Conservation (phyloP, 2,888 invertebrate species). For the Synergus itoensis region DNA sequence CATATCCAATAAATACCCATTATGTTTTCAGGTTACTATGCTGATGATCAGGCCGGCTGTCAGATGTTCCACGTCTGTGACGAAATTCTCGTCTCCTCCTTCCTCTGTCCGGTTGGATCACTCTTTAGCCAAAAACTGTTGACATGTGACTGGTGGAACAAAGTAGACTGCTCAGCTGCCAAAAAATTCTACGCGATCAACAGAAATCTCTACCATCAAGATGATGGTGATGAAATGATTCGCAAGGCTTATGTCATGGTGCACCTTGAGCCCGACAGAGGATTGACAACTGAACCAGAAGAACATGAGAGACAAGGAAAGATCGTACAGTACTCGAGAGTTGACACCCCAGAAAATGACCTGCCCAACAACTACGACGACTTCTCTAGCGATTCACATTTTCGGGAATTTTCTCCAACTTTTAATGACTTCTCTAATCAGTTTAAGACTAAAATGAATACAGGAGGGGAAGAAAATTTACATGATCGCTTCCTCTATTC, state of each 20-base stretch:
- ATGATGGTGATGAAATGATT: slow-evolving; percentile 80
- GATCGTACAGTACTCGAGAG: slow-evolving; percentile 47
- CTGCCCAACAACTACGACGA: slow-evolving; percentile 60
- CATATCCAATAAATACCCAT: not conserved
- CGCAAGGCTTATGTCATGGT: slow-evolving; percentile 82
- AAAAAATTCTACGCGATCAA: slow-evolving; percentile 77
- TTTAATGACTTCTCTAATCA: slow-evolving; percentile 55
- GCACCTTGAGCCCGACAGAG: slow-evolving; percentile 77
- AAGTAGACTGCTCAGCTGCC: slow-evolving; percentile 81
- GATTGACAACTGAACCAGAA: slow-evolving; percentile 59
- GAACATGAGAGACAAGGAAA: slow-evolving; percentile 59
- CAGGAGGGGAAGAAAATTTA: slow-evolving; percentile 49
- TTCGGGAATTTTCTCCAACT: slow-evolving; percentile 50
- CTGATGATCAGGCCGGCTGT: slow-evolving; percentile 83
- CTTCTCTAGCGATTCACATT: slow-evolving; percentile 57
- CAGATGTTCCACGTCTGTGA: slow-evolving; percentile 85
- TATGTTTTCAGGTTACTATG: slow-evolving; percentile 81
- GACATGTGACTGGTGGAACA: slow-evolving; percentile 86
- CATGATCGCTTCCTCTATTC: slow-evolving; percentile 56
- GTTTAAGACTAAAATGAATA: slow-evolving; percentile 42
- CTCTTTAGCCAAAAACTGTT: slow-evolving; percentile 84
- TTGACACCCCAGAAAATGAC: slow-evolving; percentile 60
- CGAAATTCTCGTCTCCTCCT: slow-evolving; percentile 80
- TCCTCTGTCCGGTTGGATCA: slow-evolving; percentile 85
- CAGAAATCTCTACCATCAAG: slow-evolving; percentile 72